These are phyloP conservation scores for Nannospalax galili DNA, from an alignment of 2,113 vertebrate species.

Conservation along the genomic window DNA sequence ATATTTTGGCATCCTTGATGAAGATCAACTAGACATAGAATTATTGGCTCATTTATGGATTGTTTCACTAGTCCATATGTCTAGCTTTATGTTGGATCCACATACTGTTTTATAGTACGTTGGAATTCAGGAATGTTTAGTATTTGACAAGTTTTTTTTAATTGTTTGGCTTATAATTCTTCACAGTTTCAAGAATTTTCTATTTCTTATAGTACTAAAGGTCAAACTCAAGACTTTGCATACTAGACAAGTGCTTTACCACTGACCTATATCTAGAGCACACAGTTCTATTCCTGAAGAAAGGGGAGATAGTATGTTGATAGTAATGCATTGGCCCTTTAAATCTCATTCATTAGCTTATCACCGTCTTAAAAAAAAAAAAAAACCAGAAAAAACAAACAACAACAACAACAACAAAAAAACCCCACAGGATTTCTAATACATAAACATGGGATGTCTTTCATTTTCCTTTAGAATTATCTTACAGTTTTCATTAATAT, in stretches of 20 bases:
- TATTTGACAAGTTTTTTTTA: slow-evolving; percentile 11
- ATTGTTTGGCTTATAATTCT: neutral
- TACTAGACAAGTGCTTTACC: neutral
- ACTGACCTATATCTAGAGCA: neutral
- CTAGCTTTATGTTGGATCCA: neutral
- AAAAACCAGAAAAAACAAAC: too few species aligned
- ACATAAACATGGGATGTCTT: neutral
- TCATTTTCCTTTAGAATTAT: neutral
- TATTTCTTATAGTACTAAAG: neutral
- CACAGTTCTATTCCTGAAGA: neutral
- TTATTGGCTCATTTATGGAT: neutral
- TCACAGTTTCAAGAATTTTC: slow-evolving; percentile 10
- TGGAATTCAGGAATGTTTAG: slow-evolving; percentile 17
- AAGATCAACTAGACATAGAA: neutral
- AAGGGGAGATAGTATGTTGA: neutral
- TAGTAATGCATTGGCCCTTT: neutral
- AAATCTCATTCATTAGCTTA: neutral
- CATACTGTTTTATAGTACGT: neutral
- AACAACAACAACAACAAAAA: too few species aligned
- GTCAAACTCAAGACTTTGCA: neutral
- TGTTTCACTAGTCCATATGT: neutral
- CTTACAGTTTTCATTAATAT: neutral
- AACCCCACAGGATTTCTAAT: neutral
- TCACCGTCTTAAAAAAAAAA: neutral
- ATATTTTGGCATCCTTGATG: neutral